These are phyloP conservation scores for Acrocephalus kingi DNA, from an alignment of 2,113 vertebrate species.

Conservation along the genomic window DNA sequence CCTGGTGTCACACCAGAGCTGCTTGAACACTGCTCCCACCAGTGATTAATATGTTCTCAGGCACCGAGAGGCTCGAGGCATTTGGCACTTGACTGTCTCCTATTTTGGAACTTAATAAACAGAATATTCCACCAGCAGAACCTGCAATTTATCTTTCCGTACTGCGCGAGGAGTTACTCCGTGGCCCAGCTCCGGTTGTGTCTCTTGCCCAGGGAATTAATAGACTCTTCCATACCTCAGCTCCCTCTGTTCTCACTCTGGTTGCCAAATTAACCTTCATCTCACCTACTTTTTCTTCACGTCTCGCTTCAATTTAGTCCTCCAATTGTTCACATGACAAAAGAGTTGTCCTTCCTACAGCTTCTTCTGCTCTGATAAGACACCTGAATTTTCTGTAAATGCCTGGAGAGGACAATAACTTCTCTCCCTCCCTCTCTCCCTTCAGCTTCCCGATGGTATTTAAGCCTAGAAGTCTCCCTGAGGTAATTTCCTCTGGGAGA, in stretches of 20 bases:
- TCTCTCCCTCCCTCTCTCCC: not conserved
- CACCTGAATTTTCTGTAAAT: not conserved
- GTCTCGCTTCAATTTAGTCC: constrained; percentile 39
- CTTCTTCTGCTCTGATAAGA: constrained; percentile 37
- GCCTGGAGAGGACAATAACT: not conserved
- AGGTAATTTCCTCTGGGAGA: not conserved
- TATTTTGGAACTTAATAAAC: constrained; percentile 38
- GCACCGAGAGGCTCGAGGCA: not conserved
- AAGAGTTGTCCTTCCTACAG: not conserved
- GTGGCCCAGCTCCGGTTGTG: not conserved
- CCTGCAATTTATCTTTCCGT: constrained; percentile 15
- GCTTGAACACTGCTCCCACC: not conserved
- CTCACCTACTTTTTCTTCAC: constrained; percentile 48
- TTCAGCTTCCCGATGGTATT: not conserved
- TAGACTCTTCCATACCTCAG: not conserved
- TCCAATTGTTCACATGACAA: constrained; percentile 48
- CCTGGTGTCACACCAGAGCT: not conserved
- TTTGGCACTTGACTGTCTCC: constrained; percentile 37
- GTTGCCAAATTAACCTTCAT: constrained; percentile 47
- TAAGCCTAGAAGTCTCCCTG: not conserved
- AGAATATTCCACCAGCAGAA: constrained; percentile 39
- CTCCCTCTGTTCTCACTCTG: not conserved
- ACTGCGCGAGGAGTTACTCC: not conserved
- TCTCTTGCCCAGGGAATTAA: constrained; percentile 41
- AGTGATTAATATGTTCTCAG: constrained; percentile 6